phyloP scores from a whole-genome alignment of 1,140 invertebrate species.

The Polypedilum pembai region DNA sequence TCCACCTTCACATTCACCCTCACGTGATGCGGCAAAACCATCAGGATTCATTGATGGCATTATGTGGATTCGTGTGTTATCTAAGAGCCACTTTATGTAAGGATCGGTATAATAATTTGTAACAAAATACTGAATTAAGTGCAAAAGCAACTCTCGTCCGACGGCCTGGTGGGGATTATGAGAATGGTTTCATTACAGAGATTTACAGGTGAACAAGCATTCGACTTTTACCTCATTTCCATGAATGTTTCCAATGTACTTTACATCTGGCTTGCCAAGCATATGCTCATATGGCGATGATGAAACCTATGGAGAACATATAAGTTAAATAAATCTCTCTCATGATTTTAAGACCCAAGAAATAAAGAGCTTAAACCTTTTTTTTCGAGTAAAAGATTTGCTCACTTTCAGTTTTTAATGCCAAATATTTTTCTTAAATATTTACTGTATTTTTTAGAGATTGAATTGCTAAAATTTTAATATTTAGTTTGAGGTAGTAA shows the following conservation, averaged over 20 bases:
- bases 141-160: constrained; percentile 76
- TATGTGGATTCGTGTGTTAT: constrained; percentile 85
- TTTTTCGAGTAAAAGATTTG: no score
- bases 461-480: no score
- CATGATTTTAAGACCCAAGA: no score
- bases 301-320: constrained; percentile 45
- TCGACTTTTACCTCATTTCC: constrained; percentile 58
- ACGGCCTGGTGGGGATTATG: constrained; percentile 49
- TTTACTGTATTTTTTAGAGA: no score
- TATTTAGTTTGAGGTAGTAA: no score
- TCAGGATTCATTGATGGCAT: constrained; percentile 91
- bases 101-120: constrained; percentile 70
- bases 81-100: constrained; percentile 76
- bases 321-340: background rate
- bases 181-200: no score
- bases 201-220: no score
- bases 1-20: constrained; percentile 78
- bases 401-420: no score
- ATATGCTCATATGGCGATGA: constrained; percentile 82
- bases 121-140: constrained; percentile 80
- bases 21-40: constrained; percentile 77
- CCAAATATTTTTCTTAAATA: no score
- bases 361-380: no score
- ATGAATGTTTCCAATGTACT: constrained; percentile 88
- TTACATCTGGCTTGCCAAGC: constrained; percentile 85